Base-by-base conservation (phyloP, 1,140 invertebrate genomes). In the Rhopalosiphum padi region DNA sequence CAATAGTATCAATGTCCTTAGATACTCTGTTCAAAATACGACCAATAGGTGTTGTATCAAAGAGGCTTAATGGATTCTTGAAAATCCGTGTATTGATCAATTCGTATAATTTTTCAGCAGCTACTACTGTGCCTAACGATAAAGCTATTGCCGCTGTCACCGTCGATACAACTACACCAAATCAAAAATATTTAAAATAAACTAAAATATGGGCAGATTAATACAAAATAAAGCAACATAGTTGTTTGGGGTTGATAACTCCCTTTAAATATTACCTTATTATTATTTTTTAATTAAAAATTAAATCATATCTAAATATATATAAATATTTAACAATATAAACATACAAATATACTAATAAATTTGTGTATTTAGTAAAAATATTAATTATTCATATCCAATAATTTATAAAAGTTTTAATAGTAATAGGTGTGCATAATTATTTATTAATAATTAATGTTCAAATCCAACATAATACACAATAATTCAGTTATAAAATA, bases 11-110 rank as follows among this genome's bases (percentile, higher is more conserved):
- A 94, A 97, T 95, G 95, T 97, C 97, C 90, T 94, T 94, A 95
- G 97, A 97, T 96, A 99, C 98, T 95, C 98, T 96, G 95, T 98
- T 97, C 94, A 99, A 96, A 94, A 99, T 97, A 95, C 98, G 96
- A 95, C 98, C 98, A 94, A 96, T 95, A 85, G 98, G 98, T 94
- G 98, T 99, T 94, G 97, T 97, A 95, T 99, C 98, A 96, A 98
- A 99, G 96, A 98, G 98, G 95, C 96, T 96, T 95, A 97, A 96
- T 94, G 97, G 97, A 90, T 97, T 96, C 95, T 96, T 96, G 95
- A 99, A 95, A 94, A 99, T 96, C 94, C 97, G 97, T 90, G 95
- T 94, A 95, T 99, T 97, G 94, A 96, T 95, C 94, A 96, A 95
- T 96, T 99, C 98, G 94, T 99, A 96, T 90, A 96, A 95, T 94